phyloP scores from a whole-genome alignment of 2,888 invertebrate species.

The Zonitis immaculata region DNA sequence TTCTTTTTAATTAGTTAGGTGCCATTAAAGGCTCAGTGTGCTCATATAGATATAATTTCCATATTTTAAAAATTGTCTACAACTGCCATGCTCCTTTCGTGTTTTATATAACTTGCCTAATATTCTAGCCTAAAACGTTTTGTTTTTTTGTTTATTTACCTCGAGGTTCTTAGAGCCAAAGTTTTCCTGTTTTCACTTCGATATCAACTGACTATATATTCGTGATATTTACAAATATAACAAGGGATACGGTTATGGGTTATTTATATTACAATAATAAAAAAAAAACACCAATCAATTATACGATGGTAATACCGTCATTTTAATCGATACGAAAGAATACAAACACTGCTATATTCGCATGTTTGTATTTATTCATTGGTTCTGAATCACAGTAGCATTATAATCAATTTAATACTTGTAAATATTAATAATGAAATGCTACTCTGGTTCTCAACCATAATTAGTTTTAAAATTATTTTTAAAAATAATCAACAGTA shows the following conservation, averaged over 20 bases:
- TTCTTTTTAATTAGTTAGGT: conserved; percentile 29
- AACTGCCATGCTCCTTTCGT: conserved; percentile 16
- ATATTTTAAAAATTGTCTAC: conserved; percentile 17
- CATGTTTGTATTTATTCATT: conserved; percentile 21
- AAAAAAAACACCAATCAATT: too few relatives aligned
- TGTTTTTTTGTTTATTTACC: conserved; percentile 16
- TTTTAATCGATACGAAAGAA: conserved; percentile 20
- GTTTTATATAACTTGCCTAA: conserved; percentile 20
- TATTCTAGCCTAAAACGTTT: neutral
- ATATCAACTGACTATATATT: conserved; percentile 8
- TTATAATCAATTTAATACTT: conserved; percentile 34
- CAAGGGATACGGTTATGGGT: conserved; percentile 26
- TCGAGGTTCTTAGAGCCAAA: conserved; percentile 11
- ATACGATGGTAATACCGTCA: conserved; percentile 11
- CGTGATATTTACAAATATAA: conserved; percentile 22
- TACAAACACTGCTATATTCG: conserved; percentile 7
- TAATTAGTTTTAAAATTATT: too few relatives aligned
- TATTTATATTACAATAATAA: conserved; percentile 25
- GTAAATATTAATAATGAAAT: conserved; percentile 33
- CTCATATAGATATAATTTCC: too few relatives aligned
- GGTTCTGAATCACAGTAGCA: conserved; percentile 47
- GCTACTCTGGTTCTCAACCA: conserved; percentile 41
- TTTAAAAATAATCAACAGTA: conserved; percentile 4
- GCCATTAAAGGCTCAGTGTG: conserved; percentile 34
- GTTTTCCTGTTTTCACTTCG: conserved; percentile 8